These are phyloP conservation scores for Henicopernis longicauda DNA, from an alignment of 2,113 vertebrate genomes.

Conservation along the genomic window DNA sequence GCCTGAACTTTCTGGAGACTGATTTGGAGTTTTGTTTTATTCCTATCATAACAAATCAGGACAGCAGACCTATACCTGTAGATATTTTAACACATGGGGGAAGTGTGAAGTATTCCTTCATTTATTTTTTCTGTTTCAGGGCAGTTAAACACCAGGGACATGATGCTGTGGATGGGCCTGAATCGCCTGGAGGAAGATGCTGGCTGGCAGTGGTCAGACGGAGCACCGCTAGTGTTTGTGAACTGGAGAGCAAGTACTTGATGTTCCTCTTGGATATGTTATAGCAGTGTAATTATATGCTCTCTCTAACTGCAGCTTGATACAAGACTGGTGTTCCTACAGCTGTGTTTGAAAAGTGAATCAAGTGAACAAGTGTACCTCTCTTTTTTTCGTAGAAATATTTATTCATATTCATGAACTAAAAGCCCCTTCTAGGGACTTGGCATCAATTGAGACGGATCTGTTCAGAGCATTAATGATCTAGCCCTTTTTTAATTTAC, in stretches of 20 bases:
- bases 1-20: not conserved
- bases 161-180: slow-evolving; percentile 86
- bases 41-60: not conserved
- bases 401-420: not conserved
- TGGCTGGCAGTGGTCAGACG: slow-evolving; percentile 95
- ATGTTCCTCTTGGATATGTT: not conserved
- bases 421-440: not conserved
- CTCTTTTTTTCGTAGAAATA: not conserved
- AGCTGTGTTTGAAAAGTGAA: not conserved
- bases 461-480: not conserved
- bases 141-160: slow-evolving; percentile 70
- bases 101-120: not conserved
- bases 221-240: slow-evolving; percentile 78
- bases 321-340: not conserved
- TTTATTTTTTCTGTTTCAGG: slow-evolving; percentile 69
- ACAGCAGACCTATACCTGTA: not conserved
- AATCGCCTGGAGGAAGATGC: slow-evolving; percentile 77
- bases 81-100: not conserved
- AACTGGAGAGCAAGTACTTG: slow-evolving; percentile 83
- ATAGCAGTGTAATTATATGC: not conserved
- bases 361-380: not conserved
- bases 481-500: not conserved
- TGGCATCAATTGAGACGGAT: not conserved
- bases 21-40: not conserved
- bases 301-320: not conserved